These are phyloP conservation scores for Plodia interpunctella DNA, from an alignment of 1,140 invertebrate species.

Conservation along the genomic window DNA sequence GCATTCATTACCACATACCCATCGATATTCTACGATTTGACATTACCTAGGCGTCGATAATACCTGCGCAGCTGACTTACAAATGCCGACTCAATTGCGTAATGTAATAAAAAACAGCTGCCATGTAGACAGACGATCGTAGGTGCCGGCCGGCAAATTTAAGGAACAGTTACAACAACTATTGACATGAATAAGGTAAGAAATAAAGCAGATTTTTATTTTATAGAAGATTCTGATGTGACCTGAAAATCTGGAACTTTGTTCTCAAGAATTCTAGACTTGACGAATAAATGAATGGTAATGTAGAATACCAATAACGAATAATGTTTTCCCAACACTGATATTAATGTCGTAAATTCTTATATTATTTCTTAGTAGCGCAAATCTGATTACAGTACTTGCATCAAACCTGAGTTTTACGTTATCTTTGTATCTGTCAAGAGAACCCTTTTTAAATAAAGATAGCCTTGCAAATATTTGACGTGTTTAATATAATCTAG, in stretches of 20 bases:
- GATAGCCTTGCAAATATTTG: too few relatives aligned
- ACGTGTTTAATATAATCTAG: too few relatives aligned
- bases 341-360: neutral
- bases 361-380: neutral
- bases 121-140: neutral
- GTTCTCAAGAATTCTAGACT: constrained; percentile 24
- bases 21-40: constrained; percentile 35
- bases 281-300: constrained; percentile 49
- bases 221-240: neutral
- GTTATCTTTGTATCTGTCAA: too few relatives aligned
- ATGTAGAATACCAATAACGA: constrained; percentile 16
- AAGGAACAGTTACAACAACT: neutral
- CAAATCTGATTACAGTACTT: neutral
- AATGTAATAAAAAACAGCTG: neutral
- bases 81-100: constrained; percentile 12
- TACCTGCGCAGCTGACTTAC: constrained; percentile 25
- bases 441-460: too few relatives aligned
- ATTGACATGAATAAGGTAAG: neutral
- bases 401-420: too few relatives aligned
- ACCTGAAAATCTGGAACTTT: constrained; percentile 20
- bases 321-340: neutral
- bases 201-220: neutral
- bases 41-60: constrained; percentile 25
- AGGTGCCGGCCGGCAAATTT: neutral
- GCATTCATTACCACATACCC: constrained; percentile 39